A percentile compares a stretch with the other conserved stretches of the same genome.
Evolutionary conservation across 2,888 invertebrate genomes (phyloP).

Genomic region (Thereva unica): DNA sequence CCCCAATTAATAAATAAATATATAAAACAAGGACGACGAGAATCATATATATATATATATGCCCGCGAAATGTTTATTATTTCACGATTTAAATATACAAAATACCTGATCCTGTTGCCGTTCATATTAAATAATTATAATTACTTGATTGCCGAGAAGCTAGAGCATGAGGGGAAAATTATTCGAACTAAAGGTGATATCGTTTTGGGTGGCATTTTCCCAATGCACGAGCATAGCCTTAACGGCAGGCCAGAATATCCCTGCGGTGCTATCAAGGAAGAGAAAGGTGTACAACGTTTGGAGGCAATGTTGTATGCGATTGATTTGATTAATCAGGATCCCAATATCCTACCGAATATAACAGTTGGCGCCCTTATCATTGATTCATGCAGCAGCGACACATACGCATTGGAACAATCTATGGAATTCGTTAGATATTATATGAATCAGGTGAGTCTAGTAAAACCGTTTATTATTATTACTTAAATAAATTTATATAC

Average conservation of each 20-base stretch:
- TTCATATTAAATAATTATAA: background rate
- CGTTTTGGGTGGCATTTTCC: slow-evolving; percentile 70
- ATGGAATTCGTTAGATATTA: slow-evolving; percentile 68
- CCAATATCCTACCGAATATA: slow-evolving; percentile 64
- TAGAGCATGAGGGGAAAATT: slow-evolving; percentile 44
- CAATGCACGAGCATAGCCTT: slow-evolving; percentile 66
- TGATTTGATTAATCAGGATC: slow-evolving; percentile 66
- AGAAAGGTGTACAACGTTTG: slow-evolving; percentile 71
- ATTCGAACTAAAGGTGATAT: slow-evolving; percentile 64
- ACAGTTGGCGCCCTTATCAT: slow-evolving; percentile 65
- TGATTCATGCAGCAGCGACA: slow-evolving; percentile 69
- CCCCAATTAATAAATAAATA: too few relatives aligned
- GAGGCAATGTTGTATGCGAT: slow-evolving; percentile 72
- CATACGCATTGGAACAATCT: slow-evolving; percentile 70
- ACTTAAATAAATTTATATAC: background rate
- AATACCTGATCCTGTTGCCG: background rate
- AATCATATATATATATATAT: too few relatives aligned
- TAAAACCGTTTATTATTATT: background rate
- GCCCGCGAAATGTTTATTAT: too few relatives aligned
- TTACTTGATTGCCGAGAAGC: slow-evolving; percentile 25
- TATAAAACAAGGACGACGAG: too few relatives aligned
- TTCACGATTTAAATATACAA: too few relatives aligned
- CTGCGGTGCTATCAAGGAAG: slow-evolving; percentile 66
- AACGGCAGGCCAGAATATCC: slow-evolving; percentile 55
- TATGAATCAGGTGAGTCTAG: slow-evolving; percentile 61